Evolutionary conservation across 2,113 vertebrate genomes (phyloP), one percentile per base, ranked within the genome.

Genomic region (Laticauda colubrina): DNA sequence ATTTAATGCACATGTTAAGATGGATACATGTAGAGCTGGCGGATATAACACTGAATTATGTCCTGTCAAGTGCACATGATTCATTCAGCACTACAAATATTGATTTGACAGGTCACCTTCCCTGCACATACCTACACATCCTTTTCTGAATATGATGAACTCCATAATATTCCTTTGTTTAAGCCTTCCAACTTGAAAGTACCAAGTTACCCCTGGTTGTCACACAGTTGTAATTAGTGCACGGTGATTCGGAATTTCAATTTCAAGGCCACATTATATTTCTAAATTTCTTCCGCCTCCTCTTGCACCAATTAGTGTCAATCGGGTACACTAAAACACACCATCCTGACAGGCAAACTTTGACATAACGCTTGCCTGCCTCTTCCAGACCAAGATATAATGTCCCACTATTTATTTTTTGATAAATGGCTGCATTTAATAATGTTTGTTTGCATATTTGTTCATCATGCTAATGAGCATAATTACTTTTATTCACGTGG

Each of bases 401-500:
- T 89, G 89, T 93, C 93, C 54, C 92, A 94, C 96, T 92, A 97
- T 97, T 97, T 95, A 93, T 95, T 95, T 53, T 96, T 96, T 97
- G 96, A 96, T 97, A 96, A 97, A 94, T 95, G 87, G 94, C 85
- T 96, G 95, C 95, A 96, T 98, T 98, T 97, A 97, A 98, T 96
- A 97, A 98, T 96, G 97, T 96, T 97, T 96, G 94, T 96, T 97
- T 96, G 95, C 97, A 96, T 97, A 96, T 96, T 97, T 97, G 93
- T 96, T 95, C 94, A 95, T 96, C 93, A 95, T 96, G 95, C 95
- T 96, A 97, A 96, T 96, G 94, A 95, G 95, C 96, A 96, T 96
- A 98, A 97, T 98, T 97, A 97, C 95, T 97, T 97, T 96, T 97
- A 97, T 97, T 97, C 97, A 97, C 96, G 91, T 94, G 95, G 96